Conservation (phyloP, 2,797 vertebrate genomes). For the Myoxocephalus aenaeus region DNA sequence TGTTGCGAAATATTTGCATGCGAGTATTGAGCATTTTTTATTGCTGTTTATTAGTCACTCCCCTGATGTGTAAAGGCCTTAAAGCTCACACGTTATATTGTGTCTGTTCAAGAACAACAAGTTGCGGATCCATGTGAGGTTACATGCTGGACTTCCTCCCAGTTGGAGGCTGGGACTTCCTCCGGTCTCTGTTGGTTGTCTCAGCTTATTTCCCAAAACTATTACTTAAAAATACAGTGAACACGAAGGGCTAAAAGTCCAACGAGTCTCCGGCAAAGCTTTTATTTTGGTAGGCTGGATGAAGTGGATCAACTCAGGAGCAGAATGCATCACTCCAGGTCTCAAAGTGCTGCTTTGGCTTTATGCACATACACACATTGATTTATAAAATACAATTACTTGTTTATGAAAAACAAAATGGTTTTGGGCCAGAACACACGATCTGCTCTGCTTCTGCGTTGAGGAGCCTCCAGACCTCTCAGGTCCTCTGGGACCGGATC, state of each 20-base stretch:
- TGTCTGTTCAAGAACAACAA: too few relatives aligned
- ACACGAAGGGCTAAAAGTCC: background rate
- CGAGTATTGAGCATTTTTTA: too few relatives aligned
- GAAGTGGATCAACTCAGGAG: slow-evolving; percentile 12
- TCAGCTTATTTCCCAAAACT: background rate
- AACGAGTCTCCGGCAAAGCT: background rate
- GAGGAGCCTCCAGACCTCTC: background rate
- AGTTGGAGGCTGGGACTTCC: background rate
- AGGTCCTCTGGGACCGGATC: background rate
- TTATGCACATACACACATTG: slow-evolving; percentile 3
- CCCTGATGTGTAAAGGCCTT: too few relatives aligned
- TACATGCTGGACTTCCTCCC: too few relatives aligned
- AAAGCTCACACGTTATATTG: too few relatives aligned
- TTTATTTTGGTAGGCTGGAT: slow-evolving; percentile 18
- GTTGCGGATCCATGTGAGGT: too few relatives aligned
- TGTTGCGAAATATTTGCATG: too few relatives aligned
- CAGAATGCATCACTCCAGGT: slow-evolving; percentile 16
- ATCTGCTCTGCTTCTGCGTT: background rate
- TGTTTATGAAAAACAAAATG: slow-evolving; percentile 30
- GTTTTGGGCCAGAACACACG: slow-evolving; percentile 6
- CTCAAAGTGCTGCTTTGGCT: slow-evolving; percentile 16
- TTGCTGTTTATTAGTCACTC: too few relatives aligned
- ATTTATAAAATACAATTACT: slow-evolving; percentile 27
- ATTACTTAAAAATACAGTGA: too few relatives aligned
- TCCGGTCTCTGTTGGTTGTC: background rate